These are phyloP conservation scores for Scyliorhinus canicula DNA, from an alignment of 2,797 vertebrate species.

Conservation along the genomic window DNA sequence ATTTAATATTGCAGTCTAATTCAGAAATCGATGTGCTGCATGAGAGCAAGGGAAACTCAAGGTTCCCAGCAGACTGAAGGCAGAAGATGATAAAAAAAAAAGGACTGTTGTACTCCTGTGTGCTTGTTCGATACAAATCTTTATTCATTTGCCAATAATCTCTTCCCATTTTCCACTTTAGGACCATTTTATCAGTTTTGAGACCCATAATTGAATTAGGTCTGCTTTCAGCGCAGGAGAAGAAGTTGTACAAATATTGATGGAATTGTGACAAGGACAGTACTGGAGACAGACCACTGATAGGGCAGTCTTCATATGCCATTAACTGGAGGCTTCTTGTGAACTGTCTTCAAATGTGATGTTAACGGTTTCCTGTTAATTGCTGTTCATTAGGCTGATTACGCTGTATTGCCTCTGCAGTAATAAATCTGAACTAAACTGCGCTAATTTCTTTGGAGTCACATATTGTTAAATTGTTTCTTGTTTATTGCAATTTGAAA, in stretches of 20 bases:
- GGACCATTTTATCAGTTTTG: slow-evolving; percentile 74
- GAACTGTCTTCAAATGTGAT: slow-evolving; percentile 49
- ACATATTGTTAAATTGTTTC: not conserved
- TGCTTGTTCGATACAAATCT: slow-evolving; percentile 74
- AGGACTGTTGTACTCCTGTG: slow-evolving; percentile 59
- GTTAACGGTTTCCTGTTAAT: slow-evolving; percentile 64
- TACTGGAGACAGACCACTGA: slow-evolving; percentile 54
- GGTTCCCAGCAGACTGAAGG: slow-evolving; percentile 71
- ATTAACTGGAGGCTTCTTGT: slow-evolving; percentile 44
- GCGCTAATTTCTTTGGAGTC: slow-evolving; percentile 6
- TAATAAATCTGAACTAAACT: slow-evolving; percentile 50
- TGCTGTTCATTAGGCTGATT: slow-evolving; percentile 64
- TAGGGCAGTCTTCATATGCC: slow-evolving; percentile 48
- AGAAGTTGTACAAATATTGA: slow-evolving; percentile 57
- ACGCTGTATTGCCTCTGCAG: slow-evolving; percentile 61
- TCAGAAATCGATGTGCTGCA: slow-evolving; percentile 90
- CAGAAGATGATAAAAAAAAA: slow-evolving; percentile 59
- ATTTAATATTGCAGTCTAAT: slow-evolving; percentile 99
- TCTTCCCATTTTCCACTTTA: slow-evolving; percentile 72
- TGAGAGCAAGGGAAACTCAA: slow-evolving; percentile 67
- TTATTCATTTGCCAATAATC: slow-evolving; percentile 88
- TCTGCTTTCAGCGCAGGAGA: slow-evolving; percentile 65
- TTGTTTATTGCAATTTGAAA: not conserved
- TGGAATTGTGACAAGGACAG: slow-evolving; percentile 60
- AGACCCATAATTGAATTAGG: slow-evolving; percentile 75